Evolutionary conservation across 2,113 vertebrate genomes (phyloP).

Genomic region (Benitochromis conjunctus): DNA sequence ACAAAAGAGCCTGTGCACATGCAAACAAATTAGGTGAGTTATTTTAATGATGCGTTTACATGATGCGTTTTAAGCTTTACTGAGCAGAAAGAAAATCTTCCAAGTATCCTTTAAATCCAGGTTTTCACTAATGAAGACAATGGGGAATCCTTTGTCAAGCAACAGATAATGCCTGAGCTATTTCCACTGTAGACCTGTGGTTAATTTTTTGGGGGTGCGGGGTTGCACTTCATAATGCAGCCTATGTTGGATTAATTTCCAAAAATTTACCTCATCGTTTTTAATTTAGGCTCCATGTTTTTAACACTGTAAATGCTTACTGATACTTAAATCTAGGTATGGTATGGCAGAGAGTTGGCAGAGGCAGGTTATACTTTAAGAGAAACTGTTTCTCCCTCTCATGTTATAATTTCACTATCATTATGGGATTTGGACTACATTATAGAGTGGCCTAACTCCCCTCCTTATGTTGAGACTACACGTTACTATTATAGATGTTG

Average conservation of each 20-base stretch:
- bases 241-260: background rate
- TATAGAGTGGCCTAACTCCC: background rate
- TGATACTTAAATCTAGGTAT: background rate
- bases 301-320: background rate
- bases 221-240: fast-evolving
- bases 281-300: background rate
- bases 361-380: background rate
- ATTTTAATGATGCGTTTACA: too few relatives aligned
- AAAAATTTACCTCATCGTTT: background rate
- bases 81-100: background rate
- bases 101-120: background rate
- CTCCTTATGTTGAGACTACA: background rate
- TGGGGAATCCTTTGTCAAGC: background rate
- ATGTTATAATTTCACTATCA: background rate
- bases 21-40: background rate
- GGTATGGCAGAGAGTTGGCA: background rate
- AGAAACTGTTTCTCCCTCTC: background rate
- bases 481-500: background rate
- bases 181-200: background rate
- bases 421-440: background rate
- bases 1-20: background rate
- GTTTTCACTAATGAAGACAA: background rate
- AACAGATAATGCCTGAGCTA: too few relatives aligned
- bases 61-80: background rate
- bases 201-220: background rate